Conservation (phyloP, 2,113 vertebrate species). For the Tachycineta bicolor region DNA sequence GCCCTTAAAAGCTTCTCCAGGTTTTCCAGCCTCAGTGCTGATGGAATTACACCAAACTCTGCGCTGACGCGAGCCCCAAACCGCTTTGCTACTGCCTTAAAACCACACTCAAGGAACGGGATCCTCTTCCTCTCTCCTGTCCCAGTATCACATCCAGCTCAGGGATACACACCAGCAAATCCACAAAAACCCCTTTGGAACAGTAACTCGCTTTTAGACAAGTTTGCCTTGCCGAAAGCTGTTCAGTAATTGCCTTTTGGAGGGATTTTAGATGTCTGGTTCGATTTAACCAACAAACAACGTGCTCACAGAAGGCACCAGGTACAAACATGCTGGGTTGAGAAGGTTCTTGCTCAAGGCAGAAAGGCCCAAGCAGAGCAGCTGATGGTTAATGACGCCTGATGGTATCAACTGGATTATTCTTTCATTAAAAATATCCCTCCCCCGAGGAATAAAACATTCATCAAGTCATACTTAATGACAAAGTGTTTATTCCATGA, state of each 20-base stretch:
- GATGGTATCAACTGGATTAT: neutral
- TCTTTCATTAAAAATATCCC: neutral
- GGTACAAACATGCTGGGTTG: neutral
- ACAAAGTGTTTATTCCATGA: neutral
- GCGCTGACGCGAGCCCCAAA: neutral
- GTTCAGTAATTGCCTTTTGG: neutral
- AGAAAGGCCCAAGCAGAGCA: neutral
- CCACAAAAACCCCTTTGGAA: neutral
- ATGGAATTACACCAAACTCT: neutral
- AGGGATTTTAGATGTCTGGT: neutral
- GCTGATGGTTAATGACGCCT: neutral
- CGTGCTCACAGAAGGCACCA: neutral
- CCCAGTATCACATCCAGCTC: rapidly evolving
- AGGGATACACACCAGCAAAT: neutral
- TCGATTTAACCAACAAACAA: neutral
- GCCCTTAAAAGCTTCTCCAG: neutral
- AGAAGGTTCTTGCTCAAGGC: neutral
- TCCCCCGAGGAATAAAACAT: neutral
- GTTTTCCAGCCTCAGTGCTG: neutral
- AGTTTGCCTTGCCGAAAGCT: neutral
- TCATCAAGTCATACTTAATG: neutral
- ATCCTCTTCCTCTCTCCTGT: neutral
- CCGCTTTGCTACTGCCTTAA: too few relatives aligned
- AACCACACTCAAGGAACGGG: rapidly evolving
- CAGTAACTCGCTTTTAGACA: neutral